These are phyloP conservation scores for Poeciliopsis prolifica DNA, from an alignment of 2,113 vertebrate species.

Conservation along the genomic window DNA sequence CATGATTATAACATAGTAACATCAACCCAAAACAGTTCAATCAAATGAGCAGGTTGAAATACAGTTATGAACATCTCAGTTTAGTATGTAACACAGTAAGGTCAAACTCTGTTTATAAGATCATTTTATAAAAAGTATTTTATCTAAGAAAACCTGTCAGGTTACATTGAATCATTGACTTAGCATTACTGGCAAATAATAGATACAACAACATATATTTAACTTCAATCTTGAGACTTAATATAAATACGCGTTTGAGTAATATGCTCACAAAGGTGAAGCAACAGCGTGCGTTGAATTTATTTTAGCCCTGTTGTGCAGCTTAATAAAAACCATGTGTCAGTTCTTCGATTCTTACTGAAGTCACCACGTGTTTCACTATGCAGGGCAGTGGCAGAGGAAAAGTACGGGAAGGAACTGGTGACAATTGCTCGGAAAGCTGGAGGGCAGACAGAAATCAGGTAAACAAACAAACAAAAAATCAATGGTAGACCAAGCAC, in stretches of 20 bases:
- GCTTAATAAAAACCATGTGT: not conserved
- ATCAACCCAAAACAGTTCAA: not conserved
- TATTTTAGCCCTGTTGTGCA: not conserved
- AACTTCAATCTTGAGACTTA: not conserved
- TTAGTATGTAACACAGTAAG: not conserved
- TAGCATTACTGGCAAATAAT: not conserved
- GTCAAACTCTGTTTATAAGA: not conserved
- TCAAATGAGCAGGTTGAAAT: not conserved
- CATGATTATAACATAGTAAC: no score
- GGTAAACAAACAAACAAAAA: conserved; percentile 72
- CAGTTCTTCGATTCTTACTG: not conserved
- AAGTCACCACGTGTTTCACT: conserved; percentile 14
- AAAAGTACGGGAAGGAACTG: conserved; percentile 92
- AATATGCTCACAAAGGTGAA: not conserved
- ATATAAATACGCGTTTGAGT: not conserved
- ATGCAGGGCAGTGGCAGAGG: conserved; percentile 90
- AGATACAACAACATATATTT: not conserved
- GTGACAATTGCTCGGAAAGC: conserved; percentile 89
- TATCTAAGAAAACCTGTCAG: not conserved
- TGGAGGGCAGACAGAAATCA: conserved; percentile 88
- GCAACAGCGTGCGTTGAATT: not conserved
- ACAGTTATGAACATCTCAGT: not conserved
- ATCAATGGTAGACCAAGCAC: no score
- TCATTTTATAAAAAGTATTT: not conserved
- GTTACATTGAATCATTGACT: not conserved